Percentiles rank a stretch among this genome's conserved stretches.
phyloP scores from a whole-genome alignment of 2,797 vertebrate species.

The Coregonus ussuriensis region DNA sequence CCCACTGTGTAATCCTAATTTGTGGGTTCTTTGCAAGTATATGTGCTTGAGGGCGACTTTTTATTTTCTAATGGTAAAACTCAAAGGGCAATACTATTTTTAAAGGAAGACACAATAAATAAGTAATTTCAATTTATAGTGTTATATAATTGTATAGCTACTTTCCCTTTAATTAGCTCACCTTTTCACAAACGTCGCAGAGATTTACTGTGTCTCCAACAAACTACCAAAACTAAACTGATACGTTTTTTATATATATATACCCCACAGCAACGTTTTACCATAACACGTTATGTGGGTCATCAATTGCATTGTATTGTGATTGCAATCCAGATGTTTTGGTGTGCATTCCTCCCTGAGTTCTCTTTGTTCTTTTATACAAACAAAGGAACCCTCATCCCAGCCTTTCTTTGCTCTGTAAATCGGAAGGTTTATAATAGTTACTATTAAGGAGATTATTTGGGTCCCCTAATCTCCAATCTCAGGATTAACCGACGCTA shows the following conservation, averaged over 20 bases:
- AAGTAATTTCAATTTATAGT: too few relatives aligned
- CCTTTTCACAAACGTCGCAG: not conserved
- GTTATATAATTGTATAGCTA: not conserved
- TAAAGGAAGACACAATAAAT: too few relatives aligned
- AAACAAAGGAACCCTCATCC: slow-evolving; percentile 72
- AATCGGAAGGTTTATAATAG: slow-evolving; percentile 82
- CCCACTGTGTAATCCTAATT: slow-evolving; percentile 53
- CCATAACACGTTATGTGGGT: slow-evolving; percentile 5
- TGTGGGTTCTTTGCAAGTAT: slow-evolving; percentile 28
- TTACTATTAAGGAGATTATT: slow-evolving; percentile 87
- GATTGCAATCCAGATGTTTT: slow-evolving; percentile 66
- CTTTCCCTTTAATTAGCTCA: not conserved
- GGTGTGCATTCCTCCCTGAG: slow-evolving; percentile 40
- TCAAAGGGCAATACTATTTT: too few relatives aligned
- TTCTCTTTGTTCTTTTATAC: slow-evolving; percentile 71
- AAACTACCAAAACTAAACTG: not conserved
- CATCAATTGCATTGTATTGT: slow-evolving; percentile 9
- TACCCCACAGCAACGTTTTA: slow-evolving; percentile 5
- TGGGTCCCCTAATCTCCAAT: slow-evolving; percentile 82
- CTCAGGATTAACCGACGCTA: slow-evolving; percentile 80
- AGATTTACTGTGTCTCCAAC: not conserved
- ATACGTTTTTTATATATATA: not conserved
- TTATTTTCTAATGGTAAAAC: not conserved
- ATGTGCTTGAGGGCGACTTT: not conserved
- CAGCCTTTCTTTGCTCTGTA: slow-evolving; percentile 62